These are phyloP conservation scores for Drosophila sechellia DNA, from an alignment of 1,140 invertebrate species.

Conservation along the genomic window DNA sequence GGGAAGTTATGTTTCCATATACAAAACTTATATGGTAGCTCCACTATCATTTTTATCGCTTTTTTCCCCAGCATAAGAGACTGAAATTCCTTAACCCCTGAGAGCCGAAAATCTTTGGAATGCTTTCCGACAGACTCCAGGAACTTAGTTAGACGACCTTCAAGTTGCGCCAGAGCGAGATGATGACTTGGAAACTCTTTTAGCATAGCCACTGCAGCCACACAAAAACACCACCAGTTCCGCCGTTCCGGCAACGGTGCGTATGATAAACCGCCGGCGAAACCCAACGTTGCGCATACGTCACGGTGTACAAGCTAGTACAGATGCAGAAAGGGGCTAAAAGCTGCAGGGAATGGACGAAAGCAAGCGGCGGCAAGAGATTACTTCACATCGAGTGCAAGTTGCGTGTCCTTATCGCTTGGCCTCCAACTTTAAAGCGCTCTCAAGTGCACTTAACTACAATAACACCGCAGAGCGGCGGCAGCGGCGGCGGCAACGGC, in stretches of 20 bases:
- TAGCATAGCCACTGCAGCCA: conserved; percentile 9
- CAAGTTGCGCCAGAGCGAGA: conserved; percentile 33
- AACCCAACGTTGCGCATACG: conserved; percentile 68
- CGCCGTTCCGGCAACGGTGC: conserved; percentile 35
- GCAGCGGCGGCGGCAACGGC: conserved; percentile 3
- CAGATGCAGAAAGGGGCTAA: background rate
- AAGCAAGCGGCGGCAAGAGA: conserved; percentile 16
- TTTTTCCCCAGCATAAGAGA: conserved; percentile 11
- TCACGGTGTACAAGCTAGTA: conserved; percentile 58
- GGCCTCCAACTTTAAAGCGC: conserved; percentile 66
- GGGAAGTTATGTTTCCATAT: conserved; percentile 10
- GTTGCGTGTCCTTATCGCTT: conserved; percentile 66
- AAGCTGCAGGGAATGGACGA: background rate
- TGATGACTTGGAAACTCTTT: conserved; percentile 47
- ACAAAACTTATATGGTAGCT: conserved; percentile 15
- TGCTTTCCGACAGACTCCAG: conserved; percentile 46
- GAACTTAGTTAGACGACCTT: conserved; percentile 52
- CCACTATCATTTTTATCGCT: conserved; percentile 20
- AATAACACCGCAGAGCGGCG: conserved; percentile 46
- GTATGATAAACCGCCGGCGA: conserved; percentile 68
- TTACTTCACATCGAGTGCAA: conserved; percentile 51
- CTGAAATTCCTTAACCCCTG: conserved; percentile 28
- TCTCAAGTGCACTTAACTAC: conserved; percentile 76
- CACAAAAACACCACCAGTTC: conserved; percentile 11
- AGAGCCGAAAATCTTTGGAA: conserved; percentile 40